Conservation (phyloP, 2,888 invertebrate genomes). For the Atethmia centrago region DNA sequence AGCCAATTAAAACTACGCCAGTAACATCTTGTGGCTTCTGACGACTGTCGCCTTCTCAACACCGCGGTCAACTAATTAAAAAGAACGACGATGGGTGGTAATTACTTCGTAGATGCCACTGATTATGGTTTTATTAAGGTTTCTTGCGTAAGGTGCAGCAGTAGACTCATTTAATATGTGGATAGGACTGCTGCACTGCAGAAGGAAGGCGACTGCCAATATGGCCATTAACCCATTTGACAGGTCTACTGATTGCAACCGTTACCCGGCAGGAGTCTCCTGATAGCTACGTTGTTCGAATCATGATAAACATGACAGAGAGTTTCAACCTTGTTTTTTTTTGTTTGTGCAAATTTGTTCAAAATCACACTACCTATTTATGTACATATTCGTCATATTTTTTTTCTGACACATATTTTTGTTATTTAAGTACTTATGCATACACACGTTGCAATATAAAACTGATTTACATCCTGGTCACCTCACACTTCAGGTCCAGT, state of each 20-base stretch:
- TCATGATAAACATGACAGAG: background rate
- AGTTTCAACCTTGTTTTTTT: too few relatives aligned
- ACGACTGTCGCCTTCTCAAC: background rate
- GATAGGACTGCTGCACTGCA: background rate
- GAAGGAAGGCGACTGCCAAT: background rate
- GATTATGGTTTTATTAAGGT: background rate
- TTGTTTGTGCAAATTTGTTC: too few relatives aligned
- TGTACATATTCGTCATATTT: too few relatives aligned
- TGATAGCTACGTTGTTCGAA: background rate
- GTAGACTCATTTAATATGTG: too few relatives aligned
- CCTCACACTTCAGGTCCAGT: too few relatives aligned
- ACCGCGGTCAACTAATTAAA: background rate
- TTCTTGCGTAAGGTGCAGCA: background rate
- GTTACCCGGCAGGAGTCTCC: background rate
- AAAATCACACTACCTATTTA: too few relatives aligned
- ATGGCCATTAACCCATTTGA: background rate
- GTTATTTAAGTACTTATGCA: too few relatives aligned
- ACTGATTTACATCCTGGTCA: too few relatives aligned
- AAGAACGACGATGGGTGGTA: background rate
- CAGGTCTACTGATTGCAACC: background rate
- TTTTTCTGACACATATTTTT: too few relatives aligned
- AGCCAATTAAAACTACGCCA: background rate
- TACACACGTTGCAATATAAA: too few relatives aligned
- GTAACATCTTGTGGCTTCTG: background rate
- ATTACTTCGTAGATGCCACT: background rate